Evolutionary conservation across 2,888 invertebrate species (phyloP).

Genomic region (Anthophora plumipes): DNA sequence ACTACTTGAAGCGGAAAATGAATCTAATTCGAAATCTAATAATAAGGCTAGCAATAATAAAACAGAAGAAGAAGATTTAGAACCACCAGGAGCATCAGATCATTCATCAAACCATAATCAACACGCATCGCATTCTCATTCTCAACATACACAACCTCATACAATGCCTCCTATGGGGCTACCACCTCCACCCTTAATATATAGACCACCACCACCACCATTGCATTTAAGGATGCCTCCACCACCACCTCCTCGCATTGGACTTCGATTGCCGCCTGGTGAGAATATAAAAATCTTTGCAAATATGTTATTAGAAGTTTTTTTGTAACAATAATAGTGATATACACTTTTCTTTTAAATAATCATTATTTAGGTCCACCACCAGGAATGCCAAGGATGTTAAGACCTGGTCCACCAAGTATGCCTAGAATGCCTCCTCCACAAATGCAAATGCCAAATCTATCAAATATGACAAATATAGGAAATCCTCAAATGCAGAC

Average conservation of each 20-base stretch:
- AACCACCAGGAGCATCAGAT: conserved; percentile 75
- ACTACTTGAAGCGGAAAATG: conserved; percentile 78
- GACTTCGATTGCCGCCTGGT: conserved; percentile 86
- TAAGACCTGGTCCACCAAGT: conserved; percentile 88
- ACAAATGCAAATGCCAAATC: conserved; percentile 83
- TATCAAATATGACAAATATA: conserved; percentile 76
- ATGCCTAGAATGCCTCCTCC: conserved; percentile 87
- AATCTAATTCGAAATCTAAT: conserved; percentile 70
- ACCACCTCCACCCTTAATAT: conserved; percentile 86
- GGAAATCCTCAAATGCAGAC: conserved; percentile 76
- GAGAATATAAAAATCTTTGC: conserved; percentile 39
- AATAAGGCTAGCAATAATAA: conserved; percentile 70
- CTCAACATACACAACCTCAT: conserved; percentile 74
- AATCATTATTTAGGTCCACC: conserved; percentile 86
- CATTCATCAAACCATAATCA: conserved; percentile 70
- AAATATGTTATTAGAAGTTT: background rate
- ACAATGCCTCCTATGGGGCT: conserved; percentile 85
- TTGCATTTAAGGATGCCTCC: conserved; percentile 85
- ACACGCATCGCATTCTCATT: conserved; percentile 70
- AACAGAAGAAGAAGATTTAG: conserved; percentile 73
- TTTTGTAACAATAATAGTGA: background rate
- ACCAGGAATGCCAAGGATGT: conserved; percentile 87
- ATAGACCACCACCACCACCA: conserved; percentile 86
- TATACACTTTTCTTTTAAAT: too few species aligned
- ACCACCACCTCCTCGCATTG: conserved; percentile 85